These are phyloP conservation scores for Drosophila putrida DNA, from an alignment of 2,888 invertebrate species.

Conservation along the genomic window DNA sequence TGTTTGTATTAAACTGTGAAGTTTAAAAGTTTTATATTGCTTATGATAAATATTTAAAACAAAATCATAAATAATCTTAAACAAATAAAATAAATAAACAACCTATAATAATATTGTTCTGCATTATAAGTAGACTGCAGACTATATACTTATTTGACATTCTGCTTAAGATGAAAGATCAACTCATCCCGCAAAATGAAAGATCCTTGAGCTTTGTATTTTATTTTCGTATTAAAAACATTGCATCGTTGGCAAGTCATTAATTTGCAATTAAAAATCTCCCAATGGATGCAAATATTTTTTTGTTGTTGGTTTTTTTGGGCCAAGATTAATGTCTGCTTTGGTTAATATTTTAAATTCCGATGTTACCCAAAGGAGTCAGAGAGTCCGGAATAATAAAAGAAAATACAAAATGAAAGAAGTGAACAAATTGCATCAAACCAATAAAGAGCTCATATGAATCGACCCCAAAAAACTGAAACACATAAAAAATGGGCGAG, in stretches of 20 bases:
- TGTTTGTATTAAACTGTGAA: no score
- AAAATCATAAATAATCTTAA: no score
- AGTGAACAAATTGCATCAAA: constrained; percentile 31
- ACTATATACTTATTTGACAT: no score
- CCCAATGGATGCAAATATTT: constrained; percentile 24
- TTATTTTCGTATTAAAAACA: not conserved
- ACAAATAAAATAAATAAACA: no score
- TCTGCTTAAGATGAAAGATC: not conserved
- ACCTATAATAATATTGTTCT: no score
- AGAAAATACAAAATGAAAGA: constrained; percentile 14
- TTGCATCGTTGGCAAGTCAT: constrained; percentile 12
- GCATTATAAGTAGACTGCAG: no score
- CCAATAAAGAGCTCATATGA: constrained; percentile 42
- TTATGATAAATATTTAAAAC: no score
- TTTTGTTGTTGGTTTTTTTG: constrained; percentile 15
- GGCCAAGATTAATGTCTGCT: constrained; percentile 59
- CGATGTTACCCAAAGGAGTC: constrained; percentile 69
- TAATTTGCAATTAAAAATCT: constrained; percentile 40
- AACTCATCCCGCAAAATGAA: not conserved
- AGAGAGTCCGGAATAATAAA: not conserved
- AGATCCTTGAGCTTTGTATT: not conserved
- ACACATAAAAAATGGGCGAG: constrained; percentile 38
- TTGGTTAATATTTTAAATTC: constrained; percentile 72
- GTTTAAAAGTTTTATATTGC: no score
- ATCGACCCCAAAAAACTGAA: constrained; percentile 32